phyloP scores from a whole-genome alignment of 2,888 invertebrate genomes.

The Eretmocerus hayati region DNA sequence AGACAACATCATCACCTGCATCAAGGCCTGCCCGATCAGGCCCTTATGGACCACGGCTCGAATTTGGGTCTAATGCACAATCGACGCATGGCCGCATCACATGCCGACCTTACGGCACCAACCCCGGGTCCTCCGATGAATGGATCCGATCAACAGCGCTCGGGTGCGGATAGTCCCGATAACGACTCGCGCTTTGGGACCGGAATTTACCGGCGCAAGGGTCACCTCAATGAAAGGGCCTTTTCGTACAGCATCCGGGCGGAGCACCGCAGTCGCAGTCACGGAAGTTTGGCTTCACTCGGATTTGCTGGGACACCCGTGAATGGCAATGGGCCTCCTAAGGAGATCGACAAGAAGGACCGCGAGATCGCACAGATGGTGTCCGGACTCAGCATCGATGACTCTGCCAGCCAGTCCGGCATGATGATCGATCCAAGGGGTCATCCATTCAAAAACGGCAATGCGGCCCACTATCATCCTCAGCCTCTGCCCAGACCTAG shows the following conservation, averaged over 20 bases:
- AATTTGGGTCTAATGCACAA: constrained; percentile 33
- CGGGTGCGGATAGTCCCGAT: constrained; percentile 36
- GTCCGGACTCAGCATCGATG: constrained; percentile 79
- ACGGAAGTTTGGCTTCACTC: constrained; percentile 83
- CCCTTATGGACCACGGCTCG: constrained; percentile 24
- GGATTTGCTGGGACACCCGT: constrained; percentile 61
- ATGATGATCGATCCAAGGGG: constrained; percentile 53
- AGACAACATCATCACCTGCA: constrained; percentile 32
- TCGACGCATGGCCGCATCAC: constrained; percentile 38
- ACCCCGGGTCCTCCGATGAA: constrained; percentile 6
- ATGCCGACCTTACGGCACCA: constrained; percentile 38
- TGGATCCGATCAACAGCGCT: constrained; percentile 3
- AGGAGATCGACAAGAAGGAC: constrained; percentile 64
- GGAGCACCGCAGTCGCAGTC: constrained; percentile 86
- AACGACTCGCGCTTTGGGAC: constrained; percentile 63
- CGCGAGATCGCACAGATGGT: constrained; percentile 89
- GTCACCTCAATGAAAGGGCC: constrained; percentile 85
- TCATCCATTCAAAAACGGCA: constrained; percentile 54
- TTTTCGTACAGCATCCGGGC: constrained; percentile 91
- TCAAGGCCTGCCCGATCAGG: too few species aligned
- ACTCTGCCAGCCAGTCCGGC: constrained; percentile 62
- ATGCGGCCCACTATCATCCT: constrained; percentile 31
- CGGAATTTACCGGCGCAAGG: constrained; percentile 85
- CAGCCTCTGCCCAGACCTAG: constrained; percentile 44
- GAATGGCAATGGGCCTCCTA: constrained; percentile 25